These are phyloP conservation scores for Orius laevigatus DNA, from an alignment of 1,140 invertebrate species.

Conservation along the genomic window DNA sequence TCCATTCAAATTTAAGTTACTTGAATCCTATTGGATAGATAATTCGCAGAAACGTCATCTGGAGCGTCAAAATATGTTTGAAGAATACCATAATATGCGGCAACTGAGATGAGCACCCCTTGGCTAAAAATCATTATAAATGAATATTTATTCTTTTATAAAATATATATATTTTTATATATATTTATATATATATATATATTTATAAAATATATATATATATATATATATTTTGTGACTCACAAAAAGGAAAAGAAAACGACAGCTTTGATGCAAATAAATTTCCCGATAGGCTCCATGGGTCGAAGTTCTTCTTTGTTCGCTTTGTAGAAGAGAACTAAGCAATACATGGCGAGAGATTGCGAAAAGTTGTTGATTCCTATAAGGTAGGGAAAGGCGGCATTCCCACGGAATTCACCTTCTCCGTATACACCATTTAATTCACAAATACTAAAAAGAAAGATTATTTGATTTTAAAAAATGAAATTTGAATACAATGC, in stretches of 20 bases:
- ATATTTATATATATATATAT: neutral
- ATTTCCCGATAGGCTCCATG: slow-evolving; percentile 88
- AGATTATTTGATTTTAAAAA: slow-evolving; percentile 9
- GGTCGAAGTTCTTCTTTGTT: slow-evolving; percentile 72
- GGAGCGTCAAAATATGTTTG: slow-evolving; percentile 48
- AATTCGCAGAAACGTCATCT: slow-evolving; percentile 44
- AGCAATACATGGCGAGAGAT: slow-evolving; percentile 90
- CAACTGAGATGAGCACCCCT: slow-evolving; percentile 71
- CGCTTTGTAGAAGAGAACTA: slow-evolving; percentile 85
- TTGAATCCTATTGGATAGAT: slow-evolving; percentile 64
- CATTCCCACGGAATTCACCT: slow-evolving; percentile 66
- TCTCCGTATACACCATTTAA: slow-evolving; percentile 72
- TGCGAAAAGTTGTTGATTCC: slow-evolving; percentile 88
- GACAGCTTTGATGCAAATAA: slow-evolving; percentile 95
- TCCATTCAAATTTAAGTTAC: slow-evolving; percentile 28
- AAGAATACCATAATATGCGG: slow-evolving; percentile 64
- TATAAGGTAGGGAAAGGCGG: slow-evolving; percentile 80
- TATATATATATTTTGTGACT: no score
- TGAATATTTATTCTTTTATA: slow-evolving; percentile 7
- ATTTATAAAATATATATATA: no score
- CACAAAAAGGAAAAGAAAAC: slow-evolving; percentile 98
- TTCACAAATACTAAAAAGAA: slow-evolving; percentile 60
- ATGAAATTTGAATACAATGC: slow-evolving; percentile 51
- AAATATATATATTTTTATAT: neutral
- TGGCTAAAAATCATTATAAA: slow-evolving; percentile 49